These are phyloP conservation scores for Campoplex capitator DNA, from an alignment of 2,888 invertebrate species.

Conservation along the genomic window DNA sequence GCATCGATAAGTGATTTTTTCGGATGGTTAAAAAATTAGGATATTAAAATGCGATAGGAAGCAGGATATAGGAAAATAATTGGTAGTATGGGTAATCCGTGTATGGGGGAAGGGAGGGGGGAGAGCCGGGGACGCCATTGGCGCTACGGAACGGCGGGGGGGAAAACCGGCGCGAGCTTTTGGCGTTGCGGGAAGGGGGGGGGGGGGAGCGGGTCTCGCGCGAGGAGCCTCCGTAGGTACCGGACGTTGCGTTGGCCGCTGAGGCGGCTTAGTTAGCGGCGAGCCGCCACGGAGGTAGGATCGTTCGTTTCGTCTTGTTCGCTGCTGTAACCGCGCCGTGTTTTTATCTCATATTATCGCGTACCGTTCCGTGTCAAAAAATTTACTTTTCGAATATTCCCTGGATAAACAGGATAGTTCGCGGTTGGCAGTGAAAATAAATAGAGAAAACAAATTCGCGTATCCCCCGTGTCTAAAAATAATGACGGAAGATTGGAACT, in stretches of 20 bases:
- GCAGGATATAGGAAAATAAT: background rate
- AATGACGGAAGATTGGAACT: constrained; percentile 37
- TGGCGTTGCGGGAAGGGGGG: constrained; percentile 64
- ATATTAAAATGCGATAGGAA: no score
- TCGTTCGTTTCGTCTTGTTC: constrained; percentile 55
- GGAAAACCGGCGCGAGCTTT: constrained; percentile 67
- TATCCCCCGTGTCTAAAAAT: constrained; percentile 4
- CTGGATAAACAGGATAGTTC: background rate
- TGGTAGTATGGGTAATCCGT: background rate
- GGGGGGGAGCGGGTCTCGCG: constrained; percentile 69
- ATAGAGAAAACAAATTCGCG: background rate
- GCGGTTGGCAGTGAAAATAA: background rate
- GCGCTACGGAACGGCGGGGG: constrained; percentile 65
- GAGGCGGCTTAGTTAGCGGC: constrained; percentile 82
- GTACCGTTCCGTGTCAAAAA: constrained; percentile 13
- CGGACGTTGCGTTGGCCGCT: constrained; percentile 67
- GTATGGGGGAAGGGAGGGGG: constrained; percentile 45
- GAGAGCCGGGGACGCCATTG: constrained; percentile 64
- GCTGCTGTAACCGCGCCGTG: constrained; percentile 53
- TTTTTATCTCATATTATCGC: constrained; percentile 30
- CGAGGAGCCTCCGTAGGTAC: constrained; percentile 76
- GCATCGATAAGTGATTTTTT: no score
- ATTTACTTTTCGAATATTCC: background rate
- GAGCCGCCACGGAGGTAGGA: constrained; percentile 79
- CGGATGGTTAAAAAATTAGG: background rate